Evolutionary conservation across 2,113 vertebrate genomes (phyloP).

Genomic region (Sula dactylatra): DNA sequence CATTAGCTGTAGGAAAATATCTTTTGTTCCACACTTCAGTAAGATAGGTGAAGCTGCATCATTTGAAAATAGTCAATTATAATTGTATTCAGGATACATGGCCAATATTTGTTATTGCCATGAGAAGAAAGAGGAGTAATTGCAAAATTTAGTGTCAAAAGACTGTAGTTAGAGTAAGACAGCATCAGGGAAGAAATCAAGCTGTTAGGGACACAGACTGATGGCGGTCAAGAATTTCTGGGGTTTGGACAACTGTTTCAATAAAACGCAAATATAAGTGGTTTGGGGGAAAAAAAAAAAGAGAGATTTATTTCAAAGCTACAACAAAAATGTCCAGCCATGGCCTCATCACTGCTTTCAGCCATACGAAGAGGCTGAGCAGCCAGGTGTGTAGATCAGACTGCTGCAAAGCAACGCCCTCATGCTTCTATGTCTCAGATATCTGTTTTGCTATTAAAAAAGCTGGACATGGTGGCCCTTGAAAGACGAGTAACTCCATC

Average conservation of each 20-base stretch:
- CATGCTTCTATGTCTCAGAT: background rate
- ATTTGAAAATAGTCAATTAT: background rate
- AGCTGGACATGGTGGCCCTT: background rate
- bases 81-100: background rate
- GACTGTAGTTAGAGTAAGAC: background rate
- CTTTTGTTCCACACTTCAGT: background rate
- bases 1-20: background rate
- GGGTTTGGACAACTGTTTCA: background rate
- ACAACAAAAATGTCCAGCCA: background rate
- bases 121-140: background rate
- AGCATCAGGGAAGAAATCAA: background rate
- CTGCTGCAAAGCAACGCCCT: background rate
- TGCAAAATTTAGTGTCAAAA: background rate
- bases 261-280: background rate
- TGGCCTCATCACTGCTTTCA: background rate
- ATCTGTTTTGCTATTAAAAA: background rate
- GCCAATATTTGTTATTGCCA: background rate
- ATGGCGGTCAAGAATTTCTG: background rate
- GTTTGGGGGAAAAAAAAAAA: background rate
- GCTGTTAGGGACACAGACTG: background rate
- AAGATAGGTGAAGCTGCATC: background rate
- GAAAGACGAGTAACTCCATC: background rate
- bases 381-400: background rate
- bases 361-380: background rate
- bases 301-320: background rate